These are phyloP conservation scores for Colaptes auratus DNA, from an alignment of 2,113 vertebrate species.

Conservation along the genomic window DNA sequence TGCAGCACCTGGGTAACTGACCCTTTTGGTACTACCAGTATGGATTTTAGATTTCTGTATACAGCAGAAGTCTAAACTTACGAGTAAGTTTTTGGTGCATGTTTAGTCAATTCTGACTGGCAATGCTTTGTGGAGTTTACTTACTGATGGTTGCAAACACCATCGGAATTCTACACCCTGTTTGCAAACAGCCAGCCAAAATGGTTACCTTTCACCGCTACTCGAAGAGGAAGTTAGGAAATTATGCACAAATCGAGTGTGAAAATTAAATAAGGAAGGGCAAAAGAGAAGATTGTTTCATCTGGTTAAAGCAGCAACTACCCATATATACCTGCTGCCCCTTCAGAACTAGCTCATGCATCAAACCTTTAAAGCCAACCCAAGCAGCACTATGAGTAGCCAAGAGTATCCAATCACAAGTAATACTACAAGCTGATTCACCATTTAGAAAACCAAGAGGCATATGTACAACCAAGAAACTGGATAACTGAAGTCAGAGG, in stretches of 20 bases:
- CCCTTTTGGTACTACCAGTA: neutral
- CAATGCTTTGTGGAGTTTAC: neutral
- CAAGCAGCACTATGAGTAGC: neutral
- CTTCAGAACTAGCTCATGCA: neutral
- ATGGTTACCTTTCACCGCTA: accelerated
- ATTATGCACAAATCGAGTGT: neutral
- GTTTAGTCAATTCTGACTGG: neutral
- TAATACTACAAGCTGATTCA: accelerated
- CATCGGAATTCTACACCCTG: neutral
- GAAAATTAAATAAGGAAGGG: neutral
- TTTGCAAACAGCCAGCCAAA: neutral
- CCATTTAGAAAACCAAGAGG: neutral
- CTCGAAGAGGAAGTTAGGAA: neutral
- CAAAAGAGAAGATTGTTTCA: neutral
- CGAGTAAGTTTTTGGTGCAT: neutral
- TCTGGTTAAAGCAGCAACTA: neutral
- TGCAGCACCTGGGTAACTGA: neutral
- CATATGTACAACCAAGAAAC: neutral
- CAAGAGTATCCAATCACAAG: neutral
- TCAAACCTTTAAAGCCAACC: neutral
- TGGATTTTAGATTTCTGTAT: neutral
- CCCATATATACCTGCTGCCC: neutral
- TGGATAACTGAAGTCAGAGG: neutral
- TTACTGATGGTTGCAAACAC: accelerated
- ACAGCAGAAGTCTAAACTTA: neutral